Evolutionary conservation across 2,113 vertebrate genomes (phyloP).

Genomic region (Microtus pennsylvanicus): DNA sequence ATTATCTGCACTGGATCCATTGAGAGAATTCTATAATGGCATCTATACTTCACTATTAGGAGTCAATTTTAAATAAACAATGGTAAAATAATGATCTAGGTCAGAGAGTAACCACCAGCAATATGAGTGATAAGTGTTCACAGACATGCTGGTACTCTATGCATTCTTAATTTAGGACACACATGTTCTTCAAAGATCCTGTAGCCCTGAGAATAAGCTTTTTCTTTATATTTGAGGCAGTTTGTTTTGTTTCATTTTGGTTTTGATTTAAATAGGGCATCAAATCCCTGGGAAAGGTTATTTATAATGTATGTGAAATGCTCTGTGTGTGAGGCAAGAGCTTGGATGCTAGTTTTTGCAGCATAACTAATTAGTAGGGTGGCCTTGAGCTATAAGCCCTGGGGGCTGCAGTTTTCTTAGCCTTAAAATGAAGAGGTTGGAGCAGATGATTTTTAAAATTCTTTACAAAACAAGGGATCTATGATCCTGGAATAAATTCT

Average conservation of each 20-base stretch:
- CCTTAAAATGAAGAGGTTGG: neutral
- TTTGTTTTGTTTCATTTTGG: neutral
- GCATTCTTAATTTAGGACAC: neutral
- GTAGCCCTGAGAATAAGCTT: neutral
- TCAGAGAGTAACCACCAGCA: neutral
- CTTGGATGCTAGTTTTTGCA: constrained; percentile 9
- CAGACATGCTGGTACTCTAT: neutral
- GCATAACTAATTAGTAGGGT: neutral
- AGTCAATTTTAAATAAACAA: constrained; percentile 12
- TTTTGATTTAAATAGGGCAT: constrained; percentile 43
- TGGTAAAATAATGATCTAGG: neutral
- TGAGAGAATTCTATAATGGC: neutral
- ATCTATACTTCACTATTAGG: neutral
- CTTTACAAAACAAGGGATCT: neutral
- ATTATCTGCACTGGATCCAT: neutral
- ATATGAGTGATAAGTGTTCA: neutral
- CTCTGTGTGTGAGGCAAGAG: neutral
- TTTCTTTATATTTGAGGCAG: neutral
- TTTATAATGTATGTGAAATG: neutral
- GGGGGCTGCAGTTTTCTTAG: neutral
- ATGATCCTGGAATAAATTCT: neutral
- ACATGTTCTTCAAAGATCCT: neutral
- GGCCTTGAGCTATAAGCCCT: neutral
- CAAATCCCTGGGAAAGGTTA: constrained; percentile 29
- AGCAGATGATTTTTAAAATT: neutral